Percentiles rank a stretch among this genome's conserved stretches.
Evolutionary conservation across 2,797 vertebrate genomes (phyloP).

Genomic region (Dallia pectoralis): DNA sequence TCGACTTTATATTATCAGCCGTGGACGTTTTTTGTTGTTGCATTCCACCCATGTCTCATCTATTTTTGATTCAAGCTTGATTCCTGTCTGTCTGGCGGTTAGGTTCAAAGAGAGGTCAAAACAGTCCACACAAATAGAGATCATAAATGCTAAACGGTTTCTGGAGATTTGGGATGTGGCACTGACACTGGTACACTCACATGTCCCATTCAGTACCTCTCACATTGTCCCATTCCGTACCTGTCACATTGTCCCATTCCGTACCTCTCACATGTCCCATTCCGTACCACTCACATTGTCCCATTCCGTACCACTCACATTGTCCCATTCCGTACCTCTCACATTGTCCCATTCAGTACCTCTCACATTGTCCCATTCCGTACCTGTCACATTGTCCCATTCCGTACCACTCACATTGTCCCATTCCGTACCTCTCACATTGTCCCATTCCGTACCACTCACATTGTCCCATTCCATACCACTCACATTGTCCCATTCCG

Average conservation of each 20-base stretch:
- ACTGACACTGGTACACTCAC: conserved; percentile 65
- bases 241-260: no score
- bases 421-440: no score
- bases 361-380: conserved; percentile 64
- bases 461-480: no score
- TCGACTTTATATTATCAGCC: conserved; percentile 65
- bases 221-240: conserved; percentile 64
- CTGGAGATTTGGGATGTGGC: conserved; percentile 69
- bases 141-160: conserved; percentile 47
- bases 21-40: conserved; percentile 35
- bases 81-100: conserved; percentile 71
- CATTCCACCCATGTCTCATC: conserved; percentile 76
- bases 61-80: conserved; percentile 77
- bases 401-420: no score
- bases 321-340: conserved; percentile 62
- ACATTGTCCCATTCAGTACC: no score
- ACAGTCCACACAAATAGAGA: conserved; percentile 39
- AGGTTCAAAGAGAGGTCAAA: conserved; percentile 55
- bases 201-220: conserved; percentile 63
- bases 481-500: no score
- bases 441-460: conserved; percentile 64
- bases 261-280: conserved; percentile 64
- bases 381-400: no score
- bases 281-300: conserved; percentile 61
- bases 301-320: no score